Conservation (phyloP, 2,888 invertebrate species). For the Stenolophus ochropezus region DNA sequence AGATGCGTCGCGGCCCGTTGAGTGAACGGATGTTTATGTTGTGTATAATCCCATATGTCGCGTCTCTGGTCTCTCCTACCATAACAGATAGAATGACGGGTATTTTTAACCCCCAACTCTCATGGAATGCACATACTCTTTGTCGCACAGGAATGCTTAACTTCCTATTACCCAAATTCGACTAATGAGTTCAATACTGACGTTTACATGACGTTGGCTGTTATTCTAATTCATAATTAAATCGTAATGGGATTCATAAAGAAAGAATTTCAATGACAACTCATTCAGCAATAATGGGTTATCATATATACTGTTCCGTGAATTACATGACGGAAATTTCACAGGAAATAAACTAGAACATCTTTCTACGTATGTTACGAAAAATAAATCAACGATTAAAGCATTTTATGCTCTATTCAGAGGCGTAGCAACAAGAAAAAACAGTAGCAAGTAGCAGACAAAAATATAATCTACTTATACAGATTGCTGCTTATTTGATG, state of each 20-base stretch:
- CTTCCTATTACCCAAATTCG: neutral
- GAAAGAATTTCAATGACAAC: neutral
- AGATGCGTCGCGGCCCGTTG: neutral
- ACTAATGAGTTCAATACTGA: neutral
- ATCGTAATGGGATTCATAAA: neutral
- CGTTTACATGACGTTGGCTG: neutral
- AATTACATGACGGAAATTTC: neutral
- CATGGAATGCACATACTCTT: neutral
- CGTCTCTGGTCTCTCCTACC: conserved; percentile 1
- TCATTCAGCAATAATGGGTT: neutral
- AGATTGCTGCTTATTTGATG: no score
- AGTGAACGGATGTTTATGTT: conserved; percentile 42
- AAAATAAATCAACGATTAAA: no score
- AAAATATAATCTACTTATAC: no score
- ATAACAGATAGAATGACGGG: conserved; percentile 36
- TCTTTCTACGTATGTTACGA: neutral
- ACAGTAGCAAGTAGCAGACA: no score
- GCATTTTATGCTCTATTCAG: no score
- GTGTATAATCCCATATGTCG: conserved; percentile 31
- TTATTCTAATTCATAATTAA: neutral
- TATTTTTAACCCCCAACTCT: conserved; percentile 45
- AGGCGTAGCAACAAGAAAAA: no score
- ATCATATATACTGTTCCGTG: neutral
- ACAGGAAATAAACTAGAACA: neutral
- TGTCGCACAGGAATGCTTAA: neutral